Evolutionary conservation across 35 echinoderm and acorn worm species (phyloP).

Genomic region (Lytechinus variegatus): DNA sequence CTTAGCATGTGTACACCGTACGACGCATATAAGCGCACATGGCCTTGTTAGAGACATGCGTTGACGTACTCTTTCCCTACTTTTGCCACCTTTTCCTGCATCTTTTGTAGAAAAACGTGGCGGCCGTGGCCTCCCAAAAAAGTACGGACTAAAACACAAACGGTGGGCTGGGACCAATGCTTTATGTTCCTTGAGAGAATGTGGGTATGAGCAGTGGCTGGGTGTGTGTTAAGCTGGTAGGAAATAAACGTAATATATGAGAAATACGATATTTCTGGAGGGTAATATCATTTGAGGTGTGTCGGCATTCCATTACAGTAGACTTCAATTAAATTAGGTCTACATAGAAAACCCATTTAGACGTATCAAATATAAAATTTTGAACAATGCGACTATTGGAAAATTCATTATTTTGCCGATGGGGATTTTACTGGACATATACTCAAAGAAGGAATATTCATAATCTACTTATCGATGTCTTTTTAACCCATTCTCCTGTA

Average conservation of each 20-base stretch:
- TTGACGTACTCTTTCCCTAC: too few species aligned
- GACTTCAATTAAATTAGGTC: not conserved
- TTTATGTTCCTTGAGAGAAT: too few species aligned
- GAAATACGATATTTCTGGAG: not conserved
- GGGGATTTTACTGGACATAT: not conserved
- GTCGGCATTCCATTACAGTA: not conserved
- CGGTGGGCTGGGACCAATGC: too few species aligned
- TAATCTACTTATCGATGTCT: slow-evolving; percentile 13
- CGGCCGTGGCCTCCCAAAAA: too few species aligned
- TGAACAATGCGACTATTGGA: not conserved
- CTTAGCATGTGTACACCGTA: too few species aligned
- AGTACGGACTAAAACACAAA: too few species aligned
- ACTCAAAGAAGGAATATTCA: not conserved
- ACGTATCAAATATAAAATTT: not conserved
- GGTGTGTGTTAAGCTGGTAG: not conserved
- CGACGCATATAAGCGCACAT: too few species aligned
- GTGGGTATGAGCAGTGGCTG: too few species aligned
- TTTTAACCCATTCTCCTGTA: not conserved
- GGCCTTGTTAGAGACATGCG: too few species aligned
- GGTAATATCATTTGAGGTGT: not conserved
- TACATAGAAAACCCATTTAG: not conserved
- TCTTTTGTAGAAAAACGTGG: too few species aligned
- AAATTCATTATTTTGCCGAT: not conserved
- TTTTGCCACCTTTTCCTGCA: too few species aligned
- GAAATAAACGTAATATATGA: not conserved